A percentile compares a stretch with the other conserved stretches of the same genome.
These are phyloP conservation scores for Drosophila yakuba DNA, from an alignment of 1,140 invertebrate species.

Conservation along the genomic window DNA sequence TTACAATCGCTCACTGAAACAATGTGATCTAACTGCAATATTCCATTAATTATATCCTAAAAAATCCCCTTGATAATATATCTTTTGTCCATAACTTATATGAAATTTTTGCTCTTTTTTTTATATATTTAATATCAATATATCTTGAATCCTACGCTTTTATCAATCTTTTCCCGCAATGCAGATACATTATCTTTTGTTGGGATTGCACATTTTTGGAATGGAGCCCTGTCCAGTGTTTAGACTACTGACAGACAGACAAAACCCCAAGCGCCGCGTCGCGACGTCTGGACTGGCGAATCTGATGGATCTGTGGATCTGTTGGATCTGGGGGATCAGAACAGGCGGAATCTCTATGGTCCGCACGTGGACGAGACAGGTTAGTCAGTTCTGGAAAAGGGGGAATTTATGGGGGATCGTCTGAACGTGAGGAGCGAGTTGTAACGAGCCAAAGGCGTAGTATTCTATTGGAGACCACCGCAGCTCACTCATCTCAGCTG, in stretches of 20 bases:
- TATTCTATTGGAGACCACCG: slow-evolving; percentile 6
- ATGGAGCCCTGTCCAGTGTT: slow-evolving; percentile 19
- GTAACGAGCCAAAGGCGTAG: slow-evolving; percentile 5
- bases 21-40: no score
- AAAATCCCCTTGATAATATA: no score
- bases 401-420: not conserved
- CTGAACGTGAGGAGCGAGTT: not conserved
- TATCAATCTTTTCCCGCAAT: not conserved
- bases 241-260: slow-evolving; percentile 32
- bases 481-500: slow-evolving; percentile 32
- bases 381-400: not conserved
- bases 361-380: slow-evolving; percentile 32
- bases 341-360: slow-evolving; percentile 20
- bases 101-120: no score
- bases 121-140: not conserved
- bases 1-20: no score
- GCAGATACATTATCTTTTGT: slow-evolving; percentile 46
- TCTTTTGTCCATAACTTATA: no score
- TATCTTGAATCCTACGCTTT: no score
- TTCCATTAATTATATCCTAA: no score
- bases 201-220: slow-evolving; percentile 29
- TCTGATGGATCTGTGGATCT: not conserved
- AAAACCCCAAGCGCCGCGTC: slow-evolving; percentile 22
- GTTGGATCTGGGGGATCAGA: not conserved
- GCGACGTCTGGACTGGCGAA: slow-evolving; percentile 18